phyloP scores from a whole-genome alignment of 2,113 vertebrate genomes.

The Paraplagusia blochii region DNA sequence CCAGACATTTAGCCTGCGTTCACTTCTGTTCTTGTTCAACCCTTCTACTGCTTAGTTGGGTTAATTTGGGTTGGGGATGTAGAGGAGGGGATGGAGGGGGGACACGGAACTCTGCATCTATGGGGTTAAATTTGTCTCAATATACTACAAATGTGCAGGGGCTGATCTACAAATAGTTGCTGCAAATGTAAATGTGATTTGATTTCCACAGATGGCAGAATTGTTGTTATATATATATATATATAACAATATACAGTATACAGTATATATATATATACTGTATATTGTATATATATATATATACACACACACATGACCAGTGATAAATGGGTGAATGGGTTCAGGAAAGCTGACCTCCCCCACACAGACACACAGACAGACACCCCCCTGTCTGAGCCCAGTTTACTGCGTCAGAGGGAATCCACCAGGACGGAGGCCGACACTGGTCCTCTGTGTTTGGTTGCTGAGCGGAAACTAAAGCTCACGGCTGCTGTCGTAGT shows the following conservation, averaged over 20 bases:
- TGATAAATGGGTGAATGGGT: slow-evolving; percentile 39
- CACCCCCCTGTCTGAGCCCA: slow-evolving; percentile 43
- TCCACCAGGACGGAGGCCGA: slow-evolving; percentile 28
- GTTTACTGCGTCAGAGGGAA: slow-evolving; percentile 43
- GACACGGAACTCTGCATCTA: no score
- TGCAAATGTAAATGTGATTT: no score
- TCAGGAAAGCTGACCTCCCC: slow-evolving; percentile 45
- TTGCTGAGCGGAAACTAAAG: slow-evolving; percentile 3
- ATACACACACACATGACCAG: slow-evolving; percentile 10
- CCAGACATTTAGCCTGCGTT: background rate
- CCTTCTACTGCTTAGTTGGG: background rate
- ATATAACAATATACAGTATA: no score
- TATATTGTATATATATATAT: no score
- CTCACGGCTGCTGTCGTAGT: no score
- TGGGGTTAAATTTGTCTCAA: no score
- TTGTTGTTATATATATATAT: no score
- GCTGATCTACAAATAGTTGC: no score
- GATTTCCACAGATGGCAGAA: no score
- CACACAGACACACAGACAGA: slow-evolving; percentile 19
- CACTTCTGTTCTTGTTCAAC: background rate
- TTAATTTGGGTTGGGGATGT: background rate
- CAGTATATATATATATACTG: no score
- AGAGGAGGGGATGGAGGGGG: background rate
- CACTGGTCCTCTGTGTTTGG: slow-evolving; percentile 25
- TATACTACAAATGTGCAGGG: no score